These are phyloP conservation scores for Hemibagrus wyckioides DNA, from an alignment of 2,113 vertebrate species.

Conservation along the genomic window DNA sequence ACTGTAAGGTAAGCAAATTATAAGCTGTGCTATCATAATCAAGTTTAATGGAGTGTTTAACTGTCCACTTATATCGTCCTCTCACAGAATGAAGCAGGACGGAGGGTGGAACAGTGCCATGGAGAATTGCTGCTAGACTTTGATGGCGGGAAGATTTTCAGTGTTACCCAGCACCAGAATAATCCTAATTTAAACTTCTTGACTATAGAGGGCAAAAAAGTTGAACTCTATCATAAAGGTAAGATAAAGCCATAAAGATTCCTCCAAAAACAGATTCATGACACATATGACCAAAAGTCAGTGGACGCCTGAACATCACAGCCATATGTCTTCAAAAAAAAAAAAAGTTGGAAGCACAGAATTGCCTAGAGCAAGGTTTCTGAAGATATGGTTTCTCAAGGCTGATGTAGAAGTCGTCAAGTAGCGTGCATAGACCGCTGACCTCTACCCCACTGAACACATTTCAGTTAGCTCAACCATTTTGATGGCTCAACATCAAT, in stretches of 20 bases:
- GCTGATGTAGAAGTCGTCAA: background rate
- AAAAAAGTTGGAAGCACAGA: background rate
- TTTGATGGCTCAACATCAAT: background rate
- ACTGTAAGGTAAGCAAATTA: constrained; percentile 77
- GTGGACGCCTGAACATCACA: background rate
- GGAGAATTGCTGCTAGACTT: constrained; percentile 86
- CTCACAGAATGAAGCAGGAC: constrained; percentile 71
- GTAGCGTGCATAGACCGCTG: background rate
- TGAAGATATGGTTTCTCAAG: background rate
- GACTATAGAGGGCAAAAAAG: constrained; percentile 82
- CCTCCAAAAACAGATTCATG: background rate
- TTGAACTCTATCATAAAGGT: constrained; percentile 87
- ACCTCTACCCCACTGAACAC: background rate
- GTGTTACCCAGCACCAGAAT: constrained; percentile 83
- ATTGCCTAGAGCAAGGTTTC: background rate
- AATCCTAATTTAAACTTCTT: constrained; percentile 84
- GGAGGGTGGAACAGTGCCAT: constrained; percentile 70
- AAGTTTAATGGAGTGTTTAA: background rate
- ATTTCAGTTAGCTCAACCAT: background rate
- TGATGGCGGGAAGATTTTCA: constrained; percentile 86
- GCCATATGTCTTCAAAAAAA: background rate
- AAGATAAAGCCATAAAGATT: background rate
- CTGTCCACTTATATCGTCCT: constrained; percentile 14
- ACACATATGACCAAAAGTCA: background rate
- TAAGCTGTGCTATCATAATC: background rate